These are phyloP conservation scores for Odocoileus hemionus DNA, from an alignment of 2,113 vertebrate species.

Conservation along the genomic window DNA sequence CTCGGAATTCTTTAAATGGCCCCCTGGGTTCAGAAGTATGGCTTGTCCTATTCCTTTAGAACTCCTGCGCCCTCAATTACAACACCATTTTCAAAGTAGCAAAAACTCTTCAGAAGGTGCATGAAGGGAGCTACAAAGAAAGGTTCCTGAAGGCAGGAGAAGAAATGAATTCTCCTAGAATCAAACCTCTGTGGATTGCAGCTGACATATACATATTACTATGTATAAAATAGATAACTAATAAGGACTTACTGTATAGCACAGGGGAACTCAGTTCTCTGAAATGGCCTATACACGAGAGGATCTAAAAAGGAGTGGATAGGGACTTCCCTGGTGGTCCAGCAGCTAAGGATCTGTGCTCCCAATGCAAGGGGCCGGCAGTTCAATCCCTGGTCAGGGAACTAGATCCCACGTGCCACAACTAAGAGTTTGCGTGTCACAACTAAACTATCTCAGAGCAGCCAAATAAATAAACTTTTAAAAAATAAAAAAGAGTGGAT, in stretches of 20 bases:
- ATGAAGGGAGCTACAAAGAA: not conserved
- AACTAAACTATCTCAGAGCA: not conserved
- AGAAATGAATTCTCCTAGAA: not conserved
- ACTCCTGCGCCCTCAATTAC: not conserved
- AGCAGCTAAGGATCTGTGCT: not conserved
- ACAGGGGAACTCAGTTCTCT: not conserved
- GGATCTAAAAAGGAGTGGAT: not conserved
- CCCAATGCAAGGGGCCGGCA: not conserved
- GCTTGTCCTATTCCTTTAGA: not conserved
- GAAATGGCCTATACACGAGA: not conserved
- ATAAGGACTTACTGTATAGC: not conserved
- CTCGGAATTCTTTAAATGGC: not conserved
- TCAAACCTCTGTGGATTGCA: not conserved
- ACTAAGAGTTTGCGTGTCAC: not conserved
- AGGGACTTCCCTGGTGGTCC: not conserved
- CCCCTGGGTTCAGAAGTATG: not conserved
- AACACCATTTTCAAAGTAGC: not conserved
- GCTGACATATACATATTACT: not conserved
- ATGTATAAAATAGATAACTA: not conserved
- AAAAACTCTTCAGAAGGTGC: not conserved
- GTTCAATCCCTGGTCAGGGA: not conserved
- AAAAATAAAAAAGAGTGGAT: not conserved
- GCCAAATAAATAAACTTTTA: not conserved
- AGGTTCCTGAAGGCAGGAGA: not conserved
- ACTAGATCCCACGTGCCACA: not conserved